Base-by-base conservation (phyloP, 2,113 vertebrate genomes). In the Pseudorhombus dupliciocellatus region DNA sequence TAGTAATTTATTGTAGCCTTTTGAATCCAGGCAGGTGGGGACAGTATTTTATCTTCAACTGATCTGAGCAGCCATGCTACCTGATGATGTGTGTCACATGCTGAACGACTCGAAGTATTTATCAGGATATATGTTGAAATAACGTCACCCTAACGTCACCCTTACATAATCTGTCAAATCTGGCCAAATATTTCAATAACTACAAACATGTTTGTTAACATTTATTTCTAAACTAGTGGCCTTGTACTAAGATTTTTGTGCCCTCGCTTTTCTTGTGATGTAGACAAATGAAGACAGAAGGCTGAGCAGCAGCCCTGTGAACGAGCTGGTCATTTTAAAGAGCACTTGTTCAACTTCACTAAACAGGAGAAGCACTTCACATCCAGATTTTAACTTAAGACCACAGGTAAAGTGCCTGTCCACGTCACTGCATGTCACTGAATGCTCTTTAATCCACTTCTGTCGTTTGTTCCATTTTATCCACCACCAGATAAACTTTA, bases 1-100 rank as follows among this genome's bases (percentile, higher is more conserved):
- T 94, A 94, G 93, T 95, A 94, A 95, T 94, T 95, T 95, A 95
- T 95, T 95, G 84, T 95, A 94, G 94, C 84, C 81, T 89, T 92
- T 90, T 91, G 80, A 92, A 90, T 90, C 80, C 73, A 66, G 73
- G 62, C 84, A 81, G 77, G 83, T 84, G 84, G 84, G 76, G 65
- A 82, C 89, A 90, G 87, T 88, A 76, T 91, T 89, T 86, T 85
- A 86, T 87, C 55, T 73, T 84, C 68, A 70, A 55, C 78, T 75
- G 62, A 83, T 85, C 61, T 70, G 71, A 89, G 85, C 66, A 79
- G 70, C 70, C 71, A 46, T 60, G 22, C 51, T 31, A 77, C 73
- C 62, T 77, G 61, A 70, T 66, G 78, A 46, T 59, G 56, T 70
- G 63, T 58, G 42, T 51, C 18, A 77, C 79, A 72, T 31, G n/a